A percentile compares a stretch with the other conserved stretches of the same genome.
Evolutionary conservation across 2,113 vertebrate genomes (phyloP).

Genomic region (Orycteropus afer): DNA sequence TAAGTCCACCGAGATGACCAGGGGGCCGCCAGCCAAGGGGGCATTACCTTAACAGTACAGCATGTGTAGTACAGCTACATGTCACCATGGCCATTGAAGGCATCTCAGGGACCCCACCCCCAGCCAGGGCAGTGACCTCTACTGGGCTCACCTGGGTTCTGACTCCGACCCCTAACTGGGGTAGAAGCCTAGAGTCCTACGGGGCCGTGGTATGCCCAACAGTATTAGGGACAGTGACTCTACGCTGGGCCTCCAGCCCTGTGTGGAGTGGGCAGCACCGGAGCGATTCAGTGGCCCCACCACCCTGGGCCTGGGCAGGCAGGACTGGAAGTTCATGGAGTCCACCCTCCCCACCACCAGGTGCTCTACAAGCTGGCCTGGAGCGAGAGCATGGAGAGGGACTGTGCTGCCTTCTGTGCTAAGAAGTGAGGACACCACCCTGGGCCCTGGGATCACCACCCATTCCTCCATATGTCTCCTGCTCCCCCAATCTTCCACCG

Average conservation of each 20-base stretch:
- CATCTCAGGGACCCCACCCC: not conserved
- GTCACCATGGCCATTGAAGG: not conserved
- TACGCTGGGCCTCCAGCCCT: not conserved
- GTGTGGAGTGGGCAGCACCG: not conserved
- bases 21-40: not conserved
- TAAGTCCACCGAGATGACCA: not conserved
- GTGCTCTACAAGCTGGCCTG: conserved; percentile 97
- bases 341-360: conserved; percentile 78
- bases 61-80: accelerated
- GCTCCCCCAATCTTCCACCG: not conserved
- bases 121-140: not conserved
- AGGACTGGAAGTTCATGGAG: not conserved
- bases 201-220: not conserved
- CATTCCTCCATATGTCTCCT: not conserved
- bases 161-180: not conserved
- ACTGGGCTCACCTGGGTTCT: not conserved
- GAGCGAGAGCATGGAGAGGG: conserved; percentile 88
- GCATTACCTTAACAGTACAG: no score
- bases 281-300: not conserved
- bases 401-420: conserved; percentile 93
- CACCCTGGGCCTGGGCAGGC: not conserved
- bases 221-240: accelerated
- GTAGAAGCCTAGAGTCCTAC: not conserved
- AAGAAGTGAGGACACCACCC: conserved; percentile 76
- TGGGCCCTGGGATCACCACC: accelerated